Base-by-base conservation (phyloP, 2,113 vertebrate species). In the Oryctolagus cuniculus region DNA sequence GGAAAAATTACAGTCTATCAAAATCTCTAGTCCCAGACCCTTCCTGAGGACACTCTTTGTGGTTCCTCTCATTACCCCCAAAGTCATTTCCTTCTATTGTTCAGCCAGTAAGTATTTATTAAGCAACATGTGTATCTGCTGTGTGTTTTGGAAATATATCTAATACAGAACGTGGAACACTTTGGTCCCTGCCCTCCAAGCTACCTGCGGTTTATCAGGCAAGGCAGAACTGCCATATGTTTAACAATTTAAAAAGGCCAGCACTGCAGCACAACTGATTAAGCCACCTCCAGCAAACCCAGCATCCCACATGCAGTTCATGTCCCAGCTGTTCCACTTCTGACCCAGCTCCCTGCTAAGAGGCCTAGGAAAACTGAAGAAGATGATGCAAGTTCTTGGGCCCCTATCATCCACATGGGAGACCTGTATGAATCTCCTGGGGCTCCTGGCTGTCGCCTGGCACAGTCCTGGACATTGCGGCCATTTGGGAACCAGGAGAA, bases 71-170 rank as follows among this genome's bases (percentile, higher is more conserved):
- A 92, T n/a, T 80, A 93, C 12, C 34, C 44, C 9, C 29, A 21
- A 89, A 94, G 25, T 66, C 36, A 90, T 92, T 94, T 89, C 3
- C 27, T 93, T 92, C 77, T 58, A 2, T 85, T 80, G 67, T 10
- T 91, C 61, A 93, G 70, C 19, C n/a, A 72, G 27, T 64, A 82
- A 85, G 31, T 51, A 82, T 58, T 31, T 64, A 81, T 7, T 80
- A 25, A 82, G 61, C 58, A 90, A 21, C 63, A 77, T 87, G 69
- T 34, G 5, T 34, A 79, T 61, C 80, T 85, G 38, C 16, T 75
- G 69, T 31, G 13, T 63, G 2, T 44, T 78, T 88, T 77, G 69
- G 17, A 83, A 87, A 3, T 63, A 38, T 2, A 7, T 44, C 9
- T 67, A 77, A 77, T 22, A 77, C 5, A 72, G 44, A 83, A 53